These are phyloP conservation scores for Slavum lentiscoides DNA, from an alignment of 2,888 invertebrate species.

Conservation along the genomic window DNA sequence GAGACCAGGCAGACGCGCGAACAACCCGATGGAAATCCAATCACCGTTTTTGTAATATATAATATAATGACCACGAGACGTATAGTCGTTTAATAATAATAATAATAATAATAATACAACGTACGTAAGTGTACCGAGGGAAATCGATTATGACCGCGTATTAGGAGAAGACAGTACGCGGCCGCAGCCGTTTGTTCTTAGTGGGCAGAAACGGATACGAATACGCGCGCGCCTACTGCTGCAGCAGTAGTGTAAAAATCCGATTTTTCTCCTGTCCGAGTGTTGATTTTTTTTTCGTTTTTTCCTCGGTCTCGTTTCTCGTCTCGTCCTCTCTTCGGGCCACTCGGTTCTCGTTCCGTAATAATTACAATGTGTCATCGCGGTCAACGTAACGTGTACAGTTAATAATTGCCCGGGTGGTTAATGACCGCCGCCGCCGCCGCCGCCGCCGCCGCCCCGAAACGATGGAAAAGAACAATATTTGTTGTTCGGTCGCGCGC, in stretches of 20 bases:
- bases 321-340: neutral
- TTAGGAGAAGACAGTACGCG: neutral
- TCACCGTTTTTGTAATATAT: constrained; percentile 3
- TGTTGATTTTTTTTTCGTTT: neutral
- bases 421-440: constrained; percentile 34
- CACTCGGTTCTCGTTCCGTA: neutral
- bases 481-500: constrained; percentile 28
- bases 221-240: neutral
- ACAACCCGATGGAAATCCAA: constrained; percentile 25
- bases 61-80: neutral
- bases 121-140: neutral
- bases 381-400: neutral
- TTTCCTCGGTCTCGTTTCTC: too few species aligned
- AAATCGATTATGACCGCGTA: constrained; percentile 28
- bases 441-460: constrained; percentile 18
- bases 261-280: constrained; percentile 41
- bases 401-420: constrained; percentile 22
- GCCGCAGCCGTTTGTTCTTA: neutral
- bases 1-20: neutral
- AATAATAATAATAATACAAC: neutral
- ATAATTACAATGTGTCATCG: constrained; percentile 48
- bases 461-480: constrained; percentile 45
- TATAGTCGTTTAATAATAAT: neutral
- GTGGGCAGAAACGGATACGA: constrained; percentile 32
- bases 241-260: constrained; percentile 25